Evolutionary conservation across 2,113 vertebrate genomes (phyloP).

Genomic region (Heloderma charlesbogerti): DNA sequence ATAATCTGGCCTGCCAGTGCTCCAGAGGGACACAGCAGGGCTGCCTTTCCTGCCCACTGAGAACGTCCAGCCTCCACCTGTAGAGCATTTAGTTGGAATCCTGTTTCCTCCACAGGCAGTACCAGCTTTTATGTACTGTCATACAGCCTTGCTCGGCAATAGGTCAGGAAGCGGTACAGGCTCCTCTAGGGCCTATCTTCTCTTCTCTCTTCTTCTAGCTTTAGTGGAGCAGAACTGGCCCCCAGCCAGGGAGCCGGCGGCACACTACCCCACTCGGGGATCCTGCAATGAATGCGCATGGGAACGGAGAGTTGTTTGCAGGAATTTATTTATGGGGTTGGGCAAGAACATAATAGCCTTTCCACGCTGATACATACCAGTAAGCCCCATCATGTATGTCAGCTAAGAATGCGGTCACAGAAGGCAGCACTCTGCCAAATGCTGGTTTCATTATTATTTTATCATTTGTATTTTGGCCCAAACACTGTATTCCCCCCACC

Average conservation of each 20-base stretch:
- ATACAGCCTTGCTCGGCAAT: neutral
- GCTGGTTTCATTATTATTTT: slow-evolving; percentile 43
- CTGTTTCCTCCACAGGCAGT: neutral
- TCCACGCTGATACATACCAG: neutral
- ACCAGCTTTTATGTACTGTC: neutral
- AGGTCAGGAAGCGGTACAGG: neutral
- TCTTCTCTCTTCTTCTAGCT: no score
- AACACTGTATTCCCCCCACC: slow-evolving; percentile 45
- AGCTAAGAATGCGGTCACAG: slow-evolving; percentile 21
- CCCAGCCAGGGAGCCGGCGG: neutral
- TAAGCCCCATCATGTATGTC: slow-evolving; percentile 15
- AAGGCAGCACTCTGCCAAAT: slow-evolving; percentile 31
- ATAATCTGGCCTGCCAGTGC: neutral
- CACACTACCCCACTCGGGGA: neutral
- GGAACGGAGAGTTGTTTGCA: neutral
- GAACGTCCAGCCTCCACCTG: neutral
- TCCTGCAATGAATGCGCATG: neutral
- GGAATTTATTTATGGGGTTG: slow-evolving; percentile 3
- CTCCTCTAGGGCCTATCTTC: neutral
- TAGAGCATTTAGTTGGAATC: neutral
- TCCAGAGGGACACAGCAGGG: neutral
- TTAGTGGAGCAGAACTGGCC: neutral
- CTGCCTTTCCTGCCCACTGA: neutral
- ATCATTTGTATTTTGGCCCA: slow-evolving; percentile 49
- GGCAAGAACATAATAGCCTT: slow-evolving; percentile 5